Evolutionary conservation across 2,888 invertebrate genomes (phyloP).

Genomic region (Drosophila atripex): DNA sequence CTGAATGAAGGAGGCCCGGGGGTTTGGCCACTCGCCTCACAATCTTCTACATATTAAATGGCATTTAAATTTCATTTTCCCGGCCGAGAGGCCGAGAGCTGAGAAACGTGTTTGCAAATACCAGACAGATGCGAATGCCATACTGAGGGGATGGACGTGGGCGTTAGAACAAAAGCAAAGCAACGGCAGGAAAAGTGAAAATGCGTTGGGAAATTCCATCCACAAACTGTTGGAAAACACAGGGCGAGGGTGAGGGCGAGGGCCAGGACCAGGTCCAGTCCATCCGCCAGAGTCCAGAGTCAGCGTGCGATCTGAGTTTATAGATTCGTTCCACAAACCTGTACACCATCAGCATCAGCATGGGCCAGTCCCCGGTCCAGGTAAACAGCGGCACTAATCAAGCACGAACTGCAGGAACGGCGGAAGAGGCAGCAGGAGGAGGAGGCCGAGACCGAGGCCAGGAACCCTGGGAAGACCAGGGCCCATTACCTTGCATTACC

Average conservation of each 20-base stretch:
- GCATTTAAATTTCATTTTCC: slow-evolving; percentile 74
- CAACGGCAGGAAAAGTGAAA: slow-evolving; percentile 55
- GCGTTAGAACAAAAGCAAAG: slow-evolving; percentile 63
- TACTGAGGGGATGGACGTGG: slow-evolving; percentile 55
- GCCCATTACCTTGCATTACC: slow-evolving; percentile 70
- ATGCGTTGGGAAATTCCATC: slow-evolving; percentile 69
- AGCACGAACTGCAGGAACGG: slow-evolving; percentile 33
- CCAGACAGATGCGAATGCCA: slow-evolving; percentile 11
- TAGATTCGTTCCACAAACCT: slow-evolving; percentile 79
- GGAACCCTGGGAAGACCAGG: slow-evolving; percentile 39
- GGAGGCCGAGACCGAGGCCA: slow-evolving; percentile 10
- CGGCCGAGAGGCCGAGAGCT: slow-evolving; percentile 18
- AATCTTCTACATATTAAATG: slow-evolving; percentile 60
- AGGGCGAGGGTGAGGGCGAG: slow-evolving; percentile 8
- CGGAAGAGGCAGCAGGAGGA: slow-evolving; percentile 27
- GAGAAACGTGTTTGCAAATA: slow-evolving; percentile 64
- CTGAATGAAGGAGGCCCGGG: slow-evolving; percentile 47
- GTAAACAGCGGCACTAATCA: slow-evolving; percentile 78
- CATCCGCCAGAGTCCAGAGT: slow-evolving; percentile 27
- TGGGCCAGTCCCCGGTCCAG: slow-evolving; percentile 57
- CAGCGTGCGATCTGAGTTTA: slow-evolving; percentile 71
- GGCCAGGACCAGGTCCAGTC: background rate
- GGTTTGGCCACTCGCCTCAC: background rate
- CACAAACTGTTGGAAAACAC: slow-evolving; percentile 22
- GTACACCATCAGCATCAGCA: slow-evolving; percentile 41